These are phyloP conservation scores for Prunella strophiata DNA, from an alignment of 2,797 vertebrate species.

Conservation along the genomic window DNA sequence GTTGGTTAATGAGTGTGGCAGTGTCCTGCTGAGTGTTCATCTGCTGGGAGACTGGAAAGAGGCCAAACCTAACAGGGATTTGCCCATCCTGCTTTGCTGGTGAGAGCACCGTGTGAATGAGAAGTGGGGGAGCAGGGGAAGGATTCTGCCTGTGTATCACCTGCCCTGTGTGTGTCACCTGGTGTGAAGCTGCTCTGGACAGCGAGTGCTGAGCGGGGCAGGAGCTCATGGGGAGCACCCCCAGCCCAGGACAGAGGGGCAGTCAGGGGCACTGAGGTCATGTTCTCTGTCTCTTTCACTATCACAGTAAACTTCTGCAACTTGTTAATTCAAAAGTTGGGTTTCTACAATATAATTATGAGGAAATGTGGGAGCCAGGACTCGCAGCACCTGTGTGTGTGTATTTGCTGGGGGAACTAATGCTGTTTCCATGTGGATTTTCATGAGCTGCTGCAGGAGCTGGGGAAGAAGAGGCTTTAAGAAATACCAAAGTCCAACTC, in stretches of 20 bases:
- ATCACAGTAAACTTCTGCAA: background rate
- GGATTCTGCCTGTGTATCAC: accelerated
- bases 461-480: constrained; percentile 4
- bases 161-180: accelerated
- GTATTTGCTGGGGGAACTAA: background rate
- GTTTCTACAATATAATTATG: background rate
- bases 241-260: background rate
- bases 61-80: background rate
- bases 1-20: background rate
- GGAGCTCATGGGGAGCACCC: background rate
- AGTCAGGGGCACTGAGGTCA: accelerated
- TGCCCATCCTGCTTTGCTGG: background rate
- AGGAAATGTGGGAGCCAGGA: constrained; percentile 11
- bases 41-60: background rate
- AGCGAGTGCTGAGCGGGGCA: accelerated
- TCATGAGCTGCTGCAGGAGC: constrained; percentile 34
- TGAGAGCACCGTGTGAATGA: accelerated
- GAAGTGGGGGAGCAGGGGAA: background rate
- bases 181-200: background rate
- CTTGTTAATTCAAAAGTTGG: background rate
- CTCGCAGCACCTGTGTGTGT: background rate
- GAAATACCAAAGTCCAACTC: constrained; percentile 48
- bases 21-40: background rate
- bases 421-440: background rate
- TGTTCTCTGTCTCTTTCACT: background rate